A percentile compares a stretch with the other conserved stretches of the same genome.
Evolutionary conservation across 2,888 invertebrate species (phyloP).

Genomic region (Drosophila prostipennis): DNA sequence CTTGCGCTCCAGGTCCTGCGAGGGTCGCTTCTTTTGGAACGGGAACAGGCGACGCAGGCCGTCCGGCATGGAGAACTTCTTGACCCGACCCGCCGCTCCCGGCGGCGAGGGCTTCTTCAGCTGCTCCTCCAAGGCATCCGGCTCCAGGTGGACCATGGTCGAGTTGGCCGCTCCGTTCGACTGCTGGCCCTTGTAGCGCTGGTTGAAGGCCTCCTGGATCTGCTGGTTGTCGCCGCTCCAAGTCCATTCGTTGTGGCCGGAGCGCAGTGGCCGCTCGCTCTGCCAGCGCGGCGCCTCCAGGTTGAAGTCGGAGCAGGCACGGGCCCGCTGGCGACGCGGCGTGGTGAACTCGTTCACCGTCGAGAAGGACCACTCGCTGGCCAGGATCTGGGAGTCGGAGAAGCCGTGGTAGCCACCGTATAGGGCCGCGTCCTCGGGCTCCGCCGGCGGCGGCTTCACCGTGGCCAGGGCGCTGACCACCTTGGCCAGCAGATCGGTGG

Average conservation of each 20-base stretch:
- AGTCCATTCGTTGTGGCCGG: conserved; percentile 83
- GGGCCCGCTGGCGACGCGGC: conserved; percentile 84
- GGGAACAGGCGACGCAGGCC: conserved; percentile 82
- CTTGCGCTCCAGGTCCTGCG: conserved; percentile 80
- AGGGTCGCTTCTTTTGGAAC: conserved; percentile 80
- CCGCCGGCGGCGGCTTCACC: conserved; percentile 84
- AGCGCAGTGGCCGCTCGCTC: conserved; percentile 52
- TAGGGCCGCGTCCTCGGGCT: conserved; percentile 80
- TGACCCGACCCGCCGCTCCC: conserved; percentile 55
- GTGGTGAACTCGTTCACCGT: conserved; percentile 71
- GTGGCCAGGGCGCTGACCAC: conserved; percentile 91
- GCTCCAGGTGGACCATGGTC: conserved; percentile 72
- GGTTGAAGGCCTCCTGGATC: conserved; percentile 83
- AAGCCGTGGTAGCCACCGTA: conserved; percentile 88
- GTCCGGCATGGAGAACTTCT: conserved; percentile 83
- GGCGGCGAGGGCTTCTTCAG: conserved; percentile 48
- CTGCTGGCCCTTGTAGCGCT: conserved; percentile 72
- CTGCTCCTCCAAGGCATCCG: conserved; percentile 58
- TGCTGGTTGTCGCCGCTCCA: conserved; percentile 84
- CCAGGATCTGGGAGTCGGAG: conserved; percentile 89
- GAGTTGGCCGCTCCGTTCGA: conserved; percentile 51
- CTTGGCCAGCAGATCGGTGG: conserved; percentile 90
- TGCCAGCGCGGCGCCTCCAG: conserved; percentile 70
- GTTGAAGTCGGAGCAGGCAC: conserved; percentile 87
- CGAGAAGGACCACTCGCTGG: conserved; percentile 88